Conservation (phyloP, 1,140 invertebrate genomes). For the Euwallacea fornicatus region DNA sequence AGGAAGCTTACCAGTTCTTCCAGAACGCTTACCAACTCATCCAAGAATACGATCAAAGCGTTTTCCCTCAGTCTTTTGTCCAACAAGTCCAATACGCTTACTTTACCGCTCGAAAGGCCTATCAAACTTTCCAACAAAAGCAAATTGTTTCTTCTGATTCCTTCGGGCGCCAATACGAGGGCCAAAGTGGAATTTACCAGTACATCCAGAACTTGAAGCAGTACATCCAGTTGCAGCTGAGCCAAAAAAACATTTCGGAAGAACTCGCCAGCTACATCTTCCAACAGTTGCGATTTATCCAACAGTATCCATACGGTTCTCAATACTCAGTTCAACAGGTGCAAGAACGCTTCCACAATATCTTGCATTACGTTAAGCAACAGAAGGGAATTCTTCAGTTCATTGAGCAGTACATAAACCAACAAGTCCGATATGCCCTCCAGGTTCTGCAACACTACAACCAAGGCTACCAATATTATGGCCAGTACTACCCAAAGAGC, state of each 20-base stretch:
- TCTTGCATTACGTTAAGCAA: too few relatives aligned
- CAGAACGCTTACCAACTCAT: slow-evolving; percentile 19
- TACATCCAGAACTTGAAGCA: too few relatives aligned
- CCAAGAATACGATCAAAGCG: background rate
- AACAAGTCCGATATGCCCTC: background rate
- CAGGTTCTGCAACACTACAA: slow-evolving; percentile 2
- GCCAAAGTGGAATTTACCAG: too few relatives aligned
- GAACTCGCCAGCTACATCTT: slow-evolving; percentile 1
- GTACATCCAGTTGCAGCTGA: slow-evolving; percentile 1
- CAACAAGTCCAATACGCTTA: slow-evolving; percentile 11
- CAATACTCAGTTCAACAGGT: too few relatives aligned
- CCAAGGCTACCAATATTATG: background rate
- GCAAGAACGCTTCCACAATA: too few relatives aligned
- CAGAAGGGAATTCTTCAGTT: too few relatives aligned
- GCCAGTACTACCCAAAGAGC: too few relatives aligned
- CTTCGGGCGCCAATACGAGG: too few relatives aligned
- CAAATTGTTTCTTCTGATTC: background rate
- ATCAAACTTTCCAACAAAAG: slow-evolving; percentile 5
- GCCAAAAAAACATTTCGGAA: background rate
- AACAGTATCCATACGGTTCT: too few relatives aligned
- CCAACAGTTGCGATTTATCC: background rate
- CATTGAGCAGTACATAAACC: too few relatives aligned
- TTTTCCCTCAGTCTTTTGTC: background rate
- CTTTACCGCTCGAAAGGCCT: slow-evolving; percentile 1
- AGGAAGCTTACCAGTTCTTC: slow-evolving; percentile 21